These are phyloP conservation scores for Sphinx pinastri DNA, from an alignment of 2,888 invertebrate genomes.

Conservation along the genomic window DNA sequence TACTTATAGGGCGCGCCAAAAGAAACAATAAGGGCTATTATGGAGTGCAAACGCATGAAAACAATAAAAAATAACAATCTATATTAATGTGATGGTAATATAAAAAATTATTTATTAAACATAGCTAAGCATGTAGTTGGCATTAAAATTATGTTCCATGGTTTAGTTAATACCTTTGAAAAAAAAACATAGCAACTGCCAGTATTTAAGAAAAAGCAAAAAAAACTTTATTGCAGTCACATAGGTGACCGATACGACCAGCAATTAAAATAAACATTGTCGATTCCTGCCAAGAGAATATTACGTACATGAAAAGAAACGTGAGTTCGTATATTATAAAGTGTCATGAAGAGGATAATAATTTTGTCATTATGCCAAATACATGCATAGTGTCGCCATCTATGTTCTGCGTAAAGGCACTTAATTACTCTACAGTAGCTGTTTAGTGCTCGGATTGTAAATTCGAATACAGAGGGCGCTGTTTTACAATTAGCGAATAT, in stretches of 20 bases:
- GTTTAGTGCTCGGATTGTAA: not conserved
- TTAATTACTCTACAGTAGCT: not conserved
- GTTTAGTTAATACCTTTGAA: not conserved
- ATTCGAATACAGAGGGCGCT: not conserved
- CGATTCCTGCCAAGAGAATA: slow-evolving; percentile 6
- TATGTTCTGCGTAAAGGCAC: not conserved
- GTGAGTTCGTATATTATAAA: not conserved
- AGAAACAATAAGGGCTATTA: not conserved
- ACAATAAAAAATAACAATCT: not conserved
- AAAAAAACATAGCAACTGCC: not conserved
- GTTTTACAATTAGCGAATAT: not conserved
- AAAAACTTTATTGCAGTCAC: not conserved
- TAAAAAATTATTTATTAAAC: too few relatives aligned
- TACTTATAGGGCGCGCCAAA: not conserved
- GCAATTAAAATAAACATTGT: slow-evolving; percentile 1
- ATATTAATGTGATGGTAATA: too few relatives aligned
- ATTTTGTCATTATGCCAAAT: slow-evolving; percentile 6
- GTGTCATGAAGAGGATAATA: not conserved
- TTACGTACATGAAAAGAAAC: slow-evolving; percentile 5
- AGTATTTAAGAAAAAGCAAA: not conserved
- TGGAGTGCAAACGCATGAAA: not conserved
- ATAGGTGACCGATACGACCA: not conserved
- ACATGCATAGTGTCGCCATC: slow-evolving; percentile 4
- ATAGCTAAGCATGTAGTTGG: too few relatives aligned
- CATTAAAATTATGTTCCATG: not conserved